Base-by-base conservation (phyloP, 2,888 invertebrate species). In the Cephonodes hylas region DNA sequence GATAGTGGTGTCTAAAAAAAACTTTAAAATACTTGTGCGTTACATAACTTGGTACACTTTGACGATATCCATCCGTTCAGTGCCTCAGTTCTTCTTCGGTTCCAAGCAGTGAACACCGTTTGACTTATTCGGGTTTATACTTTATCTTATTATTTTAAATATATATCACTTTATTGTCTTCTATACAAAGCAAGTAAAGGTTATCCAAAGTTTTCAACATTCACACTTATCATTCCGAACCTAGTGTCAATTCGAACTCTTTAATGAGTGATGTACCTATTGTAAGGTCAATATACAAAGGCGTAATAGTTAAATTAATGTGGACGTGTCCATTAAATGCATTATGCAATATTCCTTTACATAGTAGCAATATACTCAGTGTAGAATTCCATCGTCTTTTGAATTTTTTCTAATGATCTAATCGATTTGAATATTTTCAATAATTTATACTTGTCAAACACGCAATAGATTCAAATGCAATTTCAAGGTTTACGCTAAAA, bases 401-500 rank as follows among this genome's bases (percentile, higher is more conserved):
- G 27, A 53, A 67, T 23, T 59, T 65, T 65, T 69, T 22, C 20
- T 65, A 66, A 61, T 68, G 45, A 42, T 66, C 42, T 44, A 15
- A 25, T 42, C 62, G 68, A 68, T 71, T 74, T 66, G 66, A 53
- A 62, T 62, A 66, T 64, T 62, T 20, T n/a, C 31, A 45, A 68
- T 69, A 68, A 64, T 65, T 67, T 63, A 61, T 58, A 59, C 56
- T 58, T 70, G 65, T 61, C 59, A 64, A 71, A 66, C 62, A 69
- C 27, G 53, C 27, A 31, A 53, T 31, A 53, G 10, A 8, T 27
- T 60, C 58, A 62, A 58, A 46, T 56, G 60, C 59, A 22, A 60
- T 22, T n/a, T 48, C 18, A 34, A 22, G 42, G 34, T 62, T 63
- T 61, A 23, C 22, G 18, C 56, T 62, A 15, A 67, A 62, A 58